phyloP scores from a whole-genome alignment of 2,797 vertebrate genomes.

The Xiphorhynchus erythropygius region DNA sequence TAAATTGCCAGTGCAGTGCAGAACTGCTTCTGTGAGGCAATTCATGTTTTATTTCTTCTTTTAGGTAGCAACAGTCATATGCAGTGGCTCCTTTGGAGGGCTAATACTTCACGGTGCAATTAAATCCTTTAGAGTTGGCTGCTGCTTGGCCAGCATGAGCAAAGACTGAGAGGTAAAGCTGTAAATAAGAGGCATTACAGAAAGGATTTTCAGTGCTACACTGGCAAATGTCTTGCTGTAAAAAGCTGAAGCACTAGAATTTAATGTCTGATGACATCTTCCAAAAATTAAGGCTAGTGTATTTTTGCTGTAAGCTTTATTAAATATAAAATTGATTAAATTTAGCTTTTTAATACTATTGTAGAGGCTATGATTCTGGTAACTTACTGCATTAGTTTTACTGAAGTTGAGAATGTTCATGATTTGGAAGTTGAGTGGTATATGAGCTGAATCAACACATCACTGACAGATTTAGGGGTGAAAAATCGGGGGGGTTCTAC shows the following conservation, averaged over 20 bases:
- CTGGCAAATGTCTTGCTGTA: neutral
- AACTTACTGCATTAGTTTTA: neutral
- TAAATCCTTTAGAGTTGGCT: neutral
- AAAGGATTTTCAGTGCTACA: neutral
- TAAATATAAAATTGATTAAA: neutral
- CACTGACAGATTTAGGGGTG: neutral
- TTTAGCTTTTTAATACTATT: neutral
- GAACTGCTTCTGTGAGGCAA: rapidly evolving
- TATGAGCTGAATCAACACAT: neutral
- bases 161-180: neutral
- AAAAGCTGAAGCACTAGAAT: neutral
- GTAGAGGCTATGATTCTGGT: neutral
- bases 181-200: neutral
- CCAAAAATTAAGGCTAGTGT: neutral
- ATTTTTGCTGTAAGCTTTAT: neutral
- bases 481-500: rapidly evolving
- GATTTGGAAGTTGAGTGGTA: neutral
- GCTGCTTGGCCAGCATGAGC: neutral
- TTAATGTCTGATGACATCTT: neutral
- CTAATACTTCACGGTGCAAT: neutral
- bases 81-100: neutral
- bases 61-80: neutral
- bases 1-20: neutral
- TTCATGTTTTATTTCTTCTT: neutral
- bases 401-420: neutral